A percentile compares a stretch with the other conserved stretches of the same genome.
These are phyloP conservation scores for Nothocercus julius DNA, from an alignment of 2,113 vertebrate species.

Conservation along the genomic window DNA sequence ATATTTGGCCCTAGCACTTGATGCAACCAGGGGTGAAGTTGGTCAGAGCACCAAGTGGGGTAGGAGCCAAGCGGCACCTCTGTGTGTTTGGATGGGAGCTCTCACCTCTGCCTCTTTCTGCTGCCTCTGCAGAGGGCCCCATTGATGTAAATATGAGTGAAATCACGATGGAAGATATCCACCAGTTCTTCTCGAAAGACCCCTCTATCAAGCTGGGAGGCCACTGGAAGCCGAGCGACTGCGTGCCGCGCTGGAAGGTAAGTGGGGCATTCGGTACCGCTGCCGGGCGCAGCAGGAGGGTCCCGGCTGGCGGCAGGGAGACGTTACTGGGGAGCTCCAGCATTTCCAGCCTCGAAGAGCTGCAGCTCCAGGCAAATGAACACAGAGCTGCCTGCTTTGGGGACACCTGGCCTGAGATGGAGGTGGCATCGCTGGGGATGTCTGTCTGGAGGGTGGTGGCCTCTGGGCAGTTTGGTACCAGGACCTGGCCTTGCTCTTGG, in stretches of 20 bases:
- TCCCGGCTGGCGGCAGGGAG: rapidly evolving
- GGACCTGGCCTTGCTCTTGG: neutral
- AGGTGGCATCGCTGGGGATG: neutral
- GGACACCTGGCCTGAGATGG: neutral
- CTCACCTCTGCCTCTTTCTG: neutral
- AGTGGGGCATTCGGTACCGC: neutral
- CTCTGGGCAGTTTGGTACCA: neutral
- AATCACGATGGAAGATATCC: constrained; percentile 87
- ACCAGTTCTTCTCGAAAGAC: constrained; percentile 83
- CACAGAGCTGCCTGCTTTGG: neutral
- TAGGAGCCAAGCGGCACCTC: neutral
- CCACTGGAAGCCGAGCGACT: constrained; percentile 93
- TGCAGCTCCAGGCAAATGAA: neutral
- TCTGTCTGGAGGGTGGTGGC: neutral
- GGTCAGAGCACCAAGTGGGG: rapidly evolving
- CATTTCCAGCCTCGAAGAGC: neutral
- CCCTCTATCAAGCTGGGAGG: constrained; percentile 84
- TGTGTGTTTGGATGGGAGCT: neutral
- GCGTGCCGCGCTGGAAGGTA: constrained; percentile 96
- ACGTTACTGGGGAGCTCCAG: rapidly evolving
- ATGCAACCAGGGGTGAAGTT: neutral
- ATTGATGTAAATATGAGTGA: constrained; percentile 95
- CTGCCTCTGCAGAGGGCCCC: constrained; percentile 82
- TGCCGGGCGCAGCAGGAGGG: rapidly evolving
- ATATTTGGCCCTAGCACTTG: too few species aligned